phyloP scores from a whole-genome alignment of 2,888 invertebrate genomes.

The Marasmarcha lunaedactyla region DNA sequence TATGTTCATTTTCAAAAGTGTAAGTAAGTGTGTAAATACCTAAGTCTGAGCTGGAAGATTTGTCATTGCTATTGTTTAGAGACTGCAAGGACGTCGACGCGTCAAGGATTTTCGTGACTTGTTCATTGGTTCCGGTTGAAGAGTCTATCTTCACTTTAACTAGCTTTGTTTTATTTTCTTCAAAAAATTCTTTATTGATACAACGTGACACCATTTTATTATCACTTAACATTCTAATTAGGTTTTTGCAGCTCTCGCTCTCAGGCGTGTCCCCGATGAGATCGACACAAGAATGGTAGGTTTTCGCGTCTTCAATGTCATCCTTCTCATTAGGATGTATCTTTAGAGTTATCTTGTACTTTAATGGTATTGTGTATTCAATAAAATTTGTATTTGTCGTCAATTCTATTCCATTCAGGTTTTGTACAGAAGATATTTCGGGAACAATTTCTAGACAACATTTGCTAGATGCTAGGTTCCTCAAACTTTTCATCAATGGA shows the following conservation, averaged over 20 bases:
- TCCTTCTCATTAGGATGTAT: conserved; percentile 19
- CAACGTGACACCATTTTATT: conserved; percentile 25
- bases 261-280: conserved; percentile 24
- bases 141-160: too few species aligned
- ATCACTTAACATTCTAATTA: conserved; percentile 36
- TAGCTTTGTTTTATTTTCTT: conserved; percentile 1
- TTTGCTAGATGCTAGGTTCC: conserved; percentile 24
- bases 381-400: conserved; percentile 28
- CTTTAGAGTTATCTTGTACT: conserved; percentile 41
- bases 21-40: too few species aligned
- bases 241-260: conserved; percentile 24
- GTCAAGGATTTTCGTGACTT: neutral
- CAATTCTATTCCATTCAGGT: conserved; percentile 43
- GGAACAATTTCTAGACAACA: conserved; percentile 50
- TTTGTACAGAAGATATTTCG: conserved; percentile 35
- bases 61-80: too few species aligned
- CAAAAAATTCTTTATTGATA: conserved; percentile 9
- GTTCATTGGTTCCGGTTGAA: too few species aligned
- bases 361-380: conserved; percentile 48
- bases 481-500: conserved; percentile 31
- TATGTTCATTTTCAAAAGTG: too few species aligned
- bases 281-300: conserved; percentile 54
- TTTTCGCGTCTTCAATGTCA: conserved; percentile 20
- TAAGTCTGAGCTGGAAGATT: too few species aligned
- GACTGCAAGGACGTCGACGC: too few species aligned